Conservation (phyloP, 2,888 invertebrate species). For the Aphodius sticticus region DNA sequence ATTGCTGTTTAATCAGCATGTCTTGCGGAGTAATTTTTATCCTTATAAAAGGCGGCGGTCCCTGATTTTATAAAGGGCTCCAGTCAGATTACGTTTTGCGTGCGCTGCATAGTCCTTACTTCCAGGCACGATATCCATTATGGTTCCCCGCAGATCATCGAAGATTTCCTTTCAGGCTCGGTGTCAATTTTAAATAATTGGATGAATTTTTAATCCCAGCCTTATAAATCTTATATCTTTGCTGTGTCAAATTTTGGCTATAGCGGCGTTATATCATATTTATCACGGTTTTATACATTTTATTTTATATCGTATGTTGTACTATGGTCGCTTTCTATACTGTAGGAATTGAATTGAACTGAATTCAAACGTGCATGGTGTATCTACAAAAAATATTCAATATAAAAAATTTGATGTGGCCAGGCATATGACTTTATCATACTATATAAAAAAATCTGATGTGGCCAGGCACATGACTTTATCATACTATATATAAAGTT, state of each 20-base stretch:
- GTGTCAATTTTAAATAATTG: conserved; percentile 5
- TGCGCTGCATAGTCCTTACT: conserved; percentile 43
- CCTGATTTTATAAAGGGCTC: conserved; percentile 36
- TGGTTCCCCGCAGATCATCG: background rate
- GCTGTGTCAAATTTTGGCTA: background rate
- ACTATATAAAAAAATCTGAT: too few relatives aligned
- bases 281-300: too few relatives aligned
- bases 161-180: conserved; percentile 6
- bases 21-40: conserved; percentile 58
- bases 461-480: too few relatives aligned
- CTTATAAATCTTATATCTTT: background rate
- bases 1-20: conserved; percentile 59
- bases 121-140: conserved; percentile 28
- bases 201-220: background rate
- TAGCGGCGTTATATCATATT: too few relatives aligned
- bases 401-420: too few relatives aligned
- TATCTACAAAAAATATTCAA: too few relatives aligned
- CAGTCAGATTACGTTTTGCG: conserved; percentile 51
- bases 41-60: conserved; percentile 51
- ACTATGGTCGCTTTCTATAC: too few relatives aligned
- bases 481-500: too few relatives aligned
- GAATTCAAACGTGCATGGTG: too few relatives aligned
- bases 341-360: too few relatives aligned
- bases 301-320: too few relatives aligned
- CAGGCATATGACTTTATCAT: too few relatives aligned